Evolutionary conservation across 1,140 invertebrate species (phyloP), one percentile per base, ranked within the genome.

Genomic region (Drosophila miranda): DNA sequence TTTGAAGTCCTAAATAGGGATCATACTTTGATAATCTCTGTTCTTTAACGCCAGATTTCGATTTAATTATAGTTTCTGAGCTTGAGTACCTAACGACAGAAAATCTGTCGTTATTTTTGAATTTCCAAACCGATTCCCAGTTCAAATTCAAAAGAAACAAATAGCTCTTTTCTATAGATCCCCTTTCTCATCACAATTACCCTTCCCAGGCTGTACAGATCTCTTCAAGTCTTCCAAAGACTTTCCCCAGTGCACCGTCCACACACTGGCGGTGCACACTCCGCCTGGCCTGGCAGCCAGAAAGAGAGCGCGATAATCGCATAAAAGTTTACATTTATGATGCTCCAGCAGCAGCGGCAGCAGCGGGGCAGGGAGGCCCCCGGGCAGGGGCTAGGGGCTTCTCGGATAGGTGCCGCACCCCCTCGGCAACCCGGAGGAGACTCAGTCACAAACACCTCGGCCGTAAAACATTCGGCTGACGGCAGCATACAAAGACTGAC

Each of bases 321-420:
- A 86, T 86, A 86, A 84, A 84, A 77, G 81, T 86, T 86, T 78
- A 81, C 81, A 86, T 86, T 86, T 86, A 86, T 86, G 77, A 87
- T 75, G 77, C 81, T 72, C 54, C 59, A 69, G 44, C 54, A 58
- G 62, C 71, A 26, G 34, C 26, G 64, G 44, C 54, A 58, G 62
- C 71, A 26, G 34, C 26, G 64, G 73, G 77, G 44, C 19, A 64
- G 77, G 77, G 61, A 0, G 2, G 23, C 23, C 23, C 23, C 71
- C 19, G 38, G 43, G 62, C 62, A 59, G 57, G 52, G n/a, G 7
- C 28, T 30, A 30, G n/a, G n/a, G n/a, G 34, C 34, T 11, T 68
- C 61, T 76, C 64, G 69, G 73, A 87, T 86, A 86, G 81, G 81
- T 87, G 76, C 72, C 76, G 9, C 1, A 30, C 42, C 58, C 49